Percentiles rank a stretch among this genome's conserved stretches.
phyloP scores from a whole-genome alignment of 1,140 invertebrate species.

The Acromyrmex echinatior region DNA sequence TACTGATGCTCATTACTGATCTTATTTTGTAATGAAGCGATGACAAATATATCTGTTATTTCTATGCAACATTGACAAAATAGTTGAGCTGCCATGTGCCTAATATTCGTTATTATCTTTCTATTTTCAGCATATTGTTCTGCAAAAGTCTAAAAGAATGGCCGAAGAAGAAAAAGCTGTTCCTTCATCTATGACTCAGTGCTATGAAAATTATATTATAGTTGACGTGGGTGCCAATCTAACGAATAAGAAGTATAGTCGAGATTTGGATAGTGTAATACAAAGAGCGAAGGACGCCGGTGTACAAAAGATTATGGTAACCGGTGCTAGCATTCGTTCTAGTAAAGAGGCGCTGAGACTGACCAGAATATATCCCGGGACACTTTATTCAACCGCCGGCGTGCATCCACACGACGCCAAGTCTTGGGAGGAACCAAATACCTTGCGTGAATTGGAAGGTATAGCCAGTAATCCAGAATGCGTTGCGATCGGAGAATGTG shows the following conservation, averaged over 20 bases:
- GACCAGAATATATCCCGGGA: conserved; percentile 95
- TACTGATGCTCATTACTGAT: not conserved
- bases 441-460: conserved; percentile 90
- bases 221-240: conserved; percentile 98
- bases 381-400: conserved; percentile 96
- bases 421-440: conserved; percentile 93
- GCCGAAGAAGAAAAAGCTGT: conserved; percentile 80
- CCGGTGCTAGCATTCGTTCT: conserved; percentile 94
- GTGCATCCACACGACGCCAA: conserved; percentile 98
- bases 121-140: conserved; percentile 61
- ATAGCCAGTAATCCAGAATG: conserved; percentile 94
- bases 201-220: conserved; percentile 95
- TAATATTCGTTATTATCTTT: conserved; percentile 11
- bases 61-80: not conserved
- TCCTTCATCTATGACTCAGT: conserved; percentile 86
- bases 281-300: conserved; percentile 97
- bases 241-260: conserved; percentile 97
- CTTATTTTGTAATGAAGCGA: not conserved
- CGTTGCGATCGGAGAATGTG: conserved; percentile 97
- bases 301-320: conserved; percentile 98
- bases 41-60: not conserved
- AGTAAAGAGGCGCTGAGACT: conserved; percentile 96
- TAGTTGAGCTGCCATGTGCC: not conserved
- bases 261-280: conserved; percentile 97
- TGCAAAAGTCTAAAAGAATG: conserved; percentile 73